Conservation (phyloP, 2,888 invertebrate species). For the Linnaemya tessellans region DNA sequence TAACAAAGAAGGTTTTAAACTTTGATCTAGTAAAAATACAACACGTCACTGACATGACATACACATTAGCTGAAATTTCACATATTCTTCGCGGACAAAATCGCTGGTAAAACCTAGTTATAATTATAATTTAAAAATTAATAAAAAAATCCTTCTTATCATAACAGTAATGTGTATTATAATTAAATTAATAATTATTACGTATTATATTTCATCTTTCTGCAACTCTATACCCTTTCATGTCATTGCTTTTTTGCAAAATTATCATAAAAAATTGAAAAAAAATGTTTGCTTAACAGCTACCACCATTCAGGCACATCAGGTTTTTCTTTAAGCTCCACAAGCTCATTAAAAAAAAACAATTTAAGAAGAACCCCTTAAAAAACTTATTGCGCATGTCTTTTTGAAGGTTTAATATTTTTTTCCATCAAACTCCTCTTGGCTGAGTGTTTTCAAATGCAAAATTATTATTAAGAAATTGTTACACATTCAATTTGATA, state of each 20-base stretch:
- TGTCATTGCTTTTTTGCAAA: constrained; percentile 57
- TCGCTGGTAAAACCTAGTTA: too few relatives aligned
- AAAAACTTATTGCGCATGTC: constrained; percentile 69
- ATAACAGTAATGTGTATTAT: too few relatives aligned
- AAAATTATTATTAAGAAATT: constrained; percentile 69
- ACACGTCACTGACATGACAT: too few relatives aligned
- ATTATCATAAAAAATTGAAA: constrained; percentile 45
- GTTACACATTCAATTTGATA: constrained; percentile 56
- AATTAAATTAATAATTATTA: too few relatives aligned
- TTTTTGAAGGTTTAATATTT: constrained; percentile 38
- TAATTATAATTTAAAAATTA: too few relatives aligned
- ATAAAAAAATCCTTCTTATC: too few relatives aligned
- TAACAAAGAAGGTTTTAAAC: too few relatives aligned
- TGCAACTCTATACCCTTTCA: constrained; percentile 51
- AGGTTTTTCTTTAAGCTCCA: not conserved
- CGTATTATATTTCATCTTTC: too few relatives aligned
- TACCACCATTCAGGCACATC: constrained; percentile 31
- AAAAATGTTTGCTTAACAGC: constrained; percentile 46
- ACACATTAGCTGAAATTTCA: too few relatives aligned
- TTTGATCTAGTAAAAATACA: too few relatives aligned
- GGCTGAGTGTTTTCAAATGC: constrained; percentile 41
- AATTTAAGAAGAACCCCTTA: not conserved
- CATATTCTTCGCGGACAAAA: too few relatives aligned
- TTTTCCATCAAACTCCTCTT: constrained; percentile 31
- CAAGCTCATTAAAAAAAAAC: not conserved